phyloP scores from a whole-genome alignment of 2,113 vertebrate genomes.

The Hypomesus transpacificus region DNA sequence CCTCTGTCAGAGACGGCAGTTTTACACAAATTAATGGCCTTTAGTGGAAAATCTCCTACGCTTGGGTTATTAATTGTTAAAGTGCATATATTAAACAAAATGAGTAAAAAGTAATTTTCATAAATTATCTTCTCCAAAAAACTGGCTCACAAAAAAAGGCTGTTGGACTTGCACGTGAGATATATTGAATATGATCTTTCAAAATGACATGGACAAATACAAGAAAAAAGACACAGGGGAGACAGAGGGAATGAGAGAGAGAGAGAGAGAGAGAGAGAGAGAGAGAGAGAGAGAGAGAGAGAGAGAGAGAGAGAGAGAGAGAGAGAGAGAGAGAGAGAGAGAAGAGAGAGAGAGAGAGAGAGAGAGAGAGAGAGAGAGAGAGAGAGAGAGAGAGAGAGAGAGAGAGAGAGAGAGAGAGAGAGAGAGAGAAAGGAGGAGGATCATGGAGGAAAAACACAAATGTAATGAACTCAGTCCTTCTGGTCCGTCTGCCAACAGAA shows the following conservation, averaged over 20 bases:
- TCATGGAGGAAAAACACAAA: too few relatives aligned
- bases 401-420: not conserved
- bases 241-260: not conserved
- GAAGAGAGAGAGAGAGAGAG: too few relatives aligned
- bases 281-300: constrained; percentile 1
- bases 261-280: not conserved
- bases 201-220: constrained; percentile 44
- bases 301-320: not conserved
- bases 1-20: constrained; percentile 74
- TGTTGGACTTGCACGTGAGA: constrained; percentile 41
- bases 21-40: constrained; percentile 83
- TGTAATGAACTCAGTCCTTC: constrained; percentile 35
- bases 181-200: constrained; percentile 29
- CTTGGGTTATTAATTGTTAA: constrained; percentile 82
- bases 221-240: not conserved
- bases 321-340: not conserved
- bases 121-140: constrained; percentile 76
- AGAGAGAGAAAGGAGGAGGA: too few relatives aligned
- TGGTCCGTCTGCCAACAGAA: constrained; percentile 15
- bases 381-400: not conserved
- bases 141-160: constrained; percentile 55
- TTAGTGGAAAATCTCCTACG: constrained; percentile 76
- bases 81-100: constrained; percentile 84
- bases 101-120: constrained; percentile 82
- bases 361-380: not conserved